Evolutionary conservation across 1,140 invertebrate species (phyloP).

Genomic region (Lineus longissimus): DNA sequence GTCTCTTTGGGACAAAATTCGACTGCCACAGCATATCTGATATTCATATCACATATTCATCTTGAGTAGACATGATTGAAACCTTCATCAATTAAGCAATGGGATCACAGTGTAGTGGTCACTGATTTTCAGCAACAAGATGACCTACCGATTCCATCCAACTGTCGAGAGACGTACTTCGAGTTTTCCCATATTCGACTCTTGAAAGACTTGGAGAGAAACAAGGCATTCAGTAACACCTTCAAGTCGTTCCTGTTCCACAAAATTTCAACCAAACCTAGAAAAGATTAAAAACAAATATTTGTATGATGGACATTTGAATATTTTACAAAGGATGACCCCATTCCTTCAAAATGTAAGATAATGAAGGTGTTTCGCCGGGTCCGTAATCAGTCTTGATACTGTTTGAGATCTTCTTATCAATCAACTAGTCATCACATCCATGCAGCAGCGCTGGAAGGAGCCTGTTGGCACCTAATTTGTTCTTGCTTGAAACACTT

Average conservation of each 20-base stretch:
- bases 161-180: conserved; percentile 65
- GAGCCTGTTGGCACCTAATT: too few relatives aligned
- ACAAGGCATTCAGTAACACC: conserved; percentile 59
- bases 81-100: too few relatives aligned
- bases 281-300: conserved; percentile 10
- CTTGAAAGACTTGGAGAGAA: conserved; percentile 65
- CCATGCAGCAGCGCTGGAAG: background rate
- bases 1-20: too few relatives aligned
- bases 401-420: too few relatives aligned
- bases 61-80: too few relatives aligned
- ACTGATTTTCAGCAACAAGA: background rate
- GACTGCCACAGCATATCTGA: too few relatives aligned
- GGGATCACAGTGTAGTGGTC: background rate
- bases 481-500: conserved; percentile 30
- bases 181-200: conserved; percentile 74
- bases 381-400: too few relatives aligned
- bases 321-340: too few relatives aligned
- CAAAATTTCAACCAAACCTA: conserved; percentile 54
- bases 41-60: too few relatives aligned
- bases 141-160: conserved; percentile 64
- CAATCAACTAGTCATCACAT: too few relatives aligned
- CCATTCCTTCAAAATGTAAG: too few relatives aligned
- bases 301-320: background rate
- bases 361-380: background rate
- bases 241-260: conserved; percentile 40